Evolutionary conservation across 2,113 vertebrate genomes (phyloP).

Genomic region (Riparia riparia): DNA sequence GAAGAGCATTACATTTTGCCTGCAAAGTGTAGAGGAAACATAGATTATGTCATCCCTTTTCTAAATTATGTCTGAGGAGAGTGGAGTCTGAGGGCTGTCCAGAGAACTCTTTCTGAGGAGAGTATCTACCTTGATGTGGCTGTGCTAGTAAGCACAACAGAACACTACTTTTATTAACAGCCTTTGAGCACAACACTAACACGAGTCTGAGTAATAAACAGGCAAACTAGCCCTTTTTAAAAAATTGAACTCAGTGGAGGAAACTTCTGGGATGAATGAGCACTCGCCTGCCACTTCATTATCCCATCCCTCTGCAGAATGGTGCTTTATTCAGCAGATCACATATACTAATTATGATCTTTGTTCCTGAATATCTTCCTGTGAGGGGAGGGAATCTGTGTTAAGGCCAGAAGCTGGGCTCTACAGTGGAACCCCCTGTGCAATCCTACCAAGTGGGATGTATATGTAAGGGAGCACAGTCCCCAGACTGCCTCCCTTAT

Average conservation of each 20-base stretch:
- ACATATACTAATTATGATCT: not conserved
- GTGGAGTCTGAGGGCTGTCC: not conserved
- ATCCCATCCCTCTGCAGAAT: not conserved
- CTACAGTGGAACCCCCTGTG: not conserved
- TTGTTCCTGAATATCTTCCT: not conserved
- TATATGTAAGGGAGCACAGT: not conserved
- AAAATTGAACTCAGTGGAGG: not conserved
- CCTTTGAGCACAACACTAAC: not conserved
- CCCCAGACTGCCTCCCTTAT: fast-evolving
- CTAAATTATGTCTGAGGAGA: not conserved
- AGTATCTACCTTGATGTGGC: not conserved
- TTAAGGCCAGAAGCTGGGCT: not conserved
- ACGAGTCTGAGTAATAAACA: not conserved
- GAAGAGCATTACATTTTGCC: not conserved
- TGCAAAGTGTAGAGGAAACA: not conserved
- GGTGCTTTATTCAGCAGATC: not conserved
- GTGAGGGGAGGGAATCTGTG: not conserved
- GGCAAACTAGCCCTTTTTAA: not conserved
- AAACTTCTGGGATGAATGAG: not conserved
- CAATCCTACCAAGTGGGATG: not conserved
- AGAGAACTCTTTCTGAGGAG: not conserved
- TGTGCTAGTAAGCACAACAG: not conserved
- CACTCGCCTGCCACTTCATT: not conserved
- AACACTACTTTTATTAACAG: not conserved
- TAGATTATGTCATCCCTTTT: not conserved